These are phyloP conservation scores for Acrossocheilus wenchowensis DNA, from an alignment of 2,797 vertebrate genomes.

Conservation along the genomic window DNA sequence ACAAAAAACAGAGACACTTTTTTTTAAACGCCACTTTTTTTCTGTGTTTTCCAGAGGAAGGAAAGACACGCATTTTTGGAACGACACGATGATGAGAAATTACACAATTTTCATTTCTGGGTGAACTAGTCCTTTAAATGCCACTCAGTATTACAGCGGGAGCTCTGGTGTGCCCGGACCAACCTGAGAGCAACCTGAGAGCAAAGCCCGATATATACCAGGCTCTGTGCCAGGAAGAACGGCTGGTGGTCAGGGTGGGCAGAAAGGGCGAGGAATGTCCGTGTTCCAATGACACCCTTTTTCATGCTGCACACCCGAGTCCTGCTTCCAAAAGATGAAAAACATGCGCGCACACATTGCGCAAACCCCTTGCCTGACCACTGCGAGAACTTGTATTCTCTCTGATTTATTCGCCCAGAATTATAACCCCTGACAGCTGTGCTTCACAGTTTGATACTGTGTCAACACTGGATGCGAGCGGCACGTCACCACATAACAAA, in stretches of 20 bases:
- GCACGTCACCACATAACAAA: constrained; percentile 5
- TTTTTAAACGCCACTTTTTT: not conserved
- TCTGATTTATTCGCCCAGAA: constrained; percentile 23
- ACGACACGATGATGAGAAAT: not conserved
- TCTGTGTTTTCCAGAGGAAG: not conserved
- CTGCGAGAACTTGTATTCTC: not conserved
- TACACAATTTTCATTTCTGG: not conserved
- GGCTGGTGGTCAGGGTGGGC: not conserved
- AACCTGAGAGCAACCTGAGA: constrained; percentile 5
- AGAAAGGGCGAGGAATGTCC: constrained; percentile 28
- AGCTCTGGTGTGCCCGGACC: not conserved
- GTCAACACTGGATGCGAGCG: not conserved
- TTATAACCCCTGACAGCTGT: not conserved
- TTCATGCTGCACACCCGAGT: not conserved
- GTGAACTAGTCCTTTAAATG: constrained; percentile 5
- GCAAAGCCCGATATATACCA: not conserved
- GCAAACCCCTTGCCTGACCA: not conserved
- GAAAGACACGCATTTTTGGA: not conserved
- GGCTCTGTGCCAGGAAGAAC: not conserved
- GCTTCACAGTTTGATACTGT: not conserved
- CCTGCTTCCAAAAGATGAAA: constrained; percentile 12
- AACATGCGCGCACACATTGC: not conserved
- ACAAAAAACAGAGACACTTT: not conserved
- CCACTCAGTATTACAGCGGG: constrained; percentile 17
- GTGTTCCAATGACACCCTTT: constrained; percentile 34